A percentile compares a stretch with the other conserved stretches of the same genome.
Conservation (phyloP, 2,888 invertebrate genomes). For the Drosophila neotestacea region DNA sequence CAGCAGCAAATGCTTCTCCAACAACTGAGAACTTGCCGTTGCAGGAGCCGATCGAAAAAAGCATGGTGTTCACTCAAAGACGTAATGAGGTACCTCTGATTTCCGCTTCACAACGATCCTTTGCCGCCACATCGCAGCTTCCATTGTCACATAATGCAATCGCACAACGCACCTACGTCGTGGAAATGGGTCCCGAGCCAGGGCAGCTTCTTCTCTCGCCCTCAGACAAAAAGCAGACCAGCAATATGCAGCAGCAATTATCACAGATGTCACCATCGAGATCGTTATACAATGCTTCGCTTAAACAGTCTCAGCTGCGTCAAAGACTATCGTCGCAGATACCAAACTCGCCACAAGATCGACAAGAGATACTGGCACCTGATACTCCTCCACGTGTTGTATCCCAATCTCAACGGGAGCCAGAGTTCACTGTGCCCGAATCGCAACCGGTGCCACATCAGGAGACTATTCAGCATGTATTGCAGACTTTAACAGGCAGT, state of each 20-base stretch:
- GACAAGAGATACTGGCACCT: conserved; percentile 25
- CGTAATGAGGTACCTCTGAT: neutral
- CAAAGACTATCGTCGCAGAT: neutral
- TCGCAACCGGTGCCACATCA: conserved; percentile 47
- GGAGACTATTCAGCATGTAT: conserved; percentile 15
- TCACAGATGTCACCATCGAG: neutral
- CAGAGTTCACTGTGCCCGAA: conserved; percentile 59
- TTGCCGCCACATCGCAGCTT: neutral
- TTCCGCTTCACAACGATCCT: neutral
- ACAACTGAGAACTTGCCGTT: neutral
- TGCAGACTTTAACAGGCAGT: conserved; percentile 40
- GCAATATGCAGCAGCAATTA: neutral
- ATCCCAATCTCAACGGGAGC: conserved; percentile 9
- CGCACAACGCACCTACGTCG: conserved; percentile 56
- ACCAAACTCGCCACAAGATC: neutral
- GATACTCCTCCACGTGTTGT: conserved; percentile 48
- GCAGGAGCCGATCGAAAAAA: neutral
- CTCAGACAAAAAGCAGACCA: conserved; percentile 2
- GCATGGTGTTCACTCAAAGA: neutral
- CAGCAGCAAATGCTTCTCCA: neutral
- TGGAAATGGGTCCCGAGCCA: conserved; percentile 53
- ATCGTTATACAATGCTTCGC: neutral
- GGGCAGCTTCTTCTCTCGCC: conserved; percentile 62
- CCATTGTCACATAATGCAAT: neutral
- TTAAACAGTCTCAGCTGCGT: neutral